phyloP scores from a whole-genome alignment of 2,797 vertebrate genomes.

The Tarsius wallacei region DNA sequence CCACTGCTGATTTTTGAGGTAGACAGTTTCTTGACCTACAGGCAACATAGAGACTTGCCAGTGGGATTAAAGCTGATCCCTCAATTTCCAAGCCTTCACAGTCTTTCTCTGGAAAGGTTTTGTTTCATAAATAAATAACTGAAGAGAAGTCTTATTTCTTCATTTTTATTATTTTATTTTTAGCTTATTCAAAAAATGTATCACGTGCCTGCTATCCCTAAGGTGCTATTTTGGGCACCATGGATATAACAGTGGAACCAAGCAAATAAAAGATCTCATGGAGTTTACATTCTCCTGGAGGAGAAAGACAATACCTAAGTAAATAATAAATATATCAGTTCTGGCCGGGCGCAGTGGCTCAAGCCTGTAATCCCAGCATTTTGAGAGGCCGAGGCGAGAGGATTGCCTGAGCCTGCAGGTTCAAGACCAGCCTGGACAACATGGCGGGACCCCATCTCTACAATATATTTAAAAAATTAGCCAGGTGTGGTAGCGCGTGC shows the following conservation, averaged over 20 bases:
- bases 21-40: neutral
- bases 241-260: neutral
- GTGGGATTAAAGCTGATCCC: neutral
- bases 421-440: too few species aligned
- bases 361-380: too few species aligned
- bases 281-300: neutral
- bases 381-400: too few species aligned
- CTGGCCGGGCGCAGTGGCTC: too few species aligned
- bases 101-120: conserved; percentile 36
- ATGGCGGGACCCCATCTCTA: too few species aligned
- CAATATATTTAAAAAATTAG: too few species aligned
- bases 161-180: neutral
- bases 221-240: neutral
- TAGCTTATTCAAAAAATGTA: neutral
- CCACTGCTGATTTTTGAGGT: neutral
- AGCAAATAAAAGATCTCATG: neutral
- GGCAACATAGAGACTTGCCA: neutral
- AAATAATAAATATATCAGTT: neutral
- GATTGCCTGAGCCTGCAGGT: too few species aligned
- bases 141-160: neutral
- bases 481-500: too few species aligned
- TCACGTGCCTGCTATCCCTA: neutral
- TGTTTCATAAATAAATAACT: conserved; percentile 24
- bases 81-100: neutral
- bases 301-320: neutral